Evolutionary conservation across 2,113 vertebrate genomes (phyloP).

Genomic region (Prietella phreatophila): DNA sequence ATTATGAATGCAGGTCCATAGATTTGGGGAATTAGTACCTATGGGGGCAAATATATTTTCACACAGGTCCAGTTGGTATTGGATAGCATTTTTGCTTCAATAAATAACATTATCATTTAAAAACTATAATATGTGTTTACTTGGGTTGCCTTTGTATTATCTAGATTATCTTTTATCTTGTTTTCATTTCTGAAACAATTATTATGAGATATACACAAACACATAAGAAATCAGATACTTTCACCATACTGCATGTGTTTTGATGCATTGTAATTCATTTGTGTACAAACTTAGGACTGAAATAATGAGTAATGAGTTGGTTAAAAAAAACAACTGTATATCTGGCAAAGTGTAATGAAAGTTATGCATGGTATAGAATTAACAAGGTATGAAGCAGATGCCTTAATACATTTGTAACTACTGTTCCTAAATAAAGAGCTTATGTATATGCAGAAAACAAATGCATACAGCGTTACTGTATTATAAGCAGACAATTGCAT

Average conservation of each 20-base stretch:
- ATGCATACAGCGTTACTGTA: neutral
- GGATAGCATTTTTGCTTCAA: no score
- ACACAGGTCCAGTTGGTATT: no score
- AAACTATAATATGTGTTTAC: no score
- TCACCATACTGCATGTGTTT: neutral
- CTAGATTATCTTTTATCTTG: no score
- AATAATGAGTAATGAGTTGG: neutral
- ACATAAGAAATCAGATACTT: no score
- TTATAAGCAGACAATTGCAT: neutral
- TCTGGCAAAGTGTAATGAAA: neutral
- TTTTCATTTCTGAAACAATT: no score
- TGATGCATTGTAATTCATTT: neutral
- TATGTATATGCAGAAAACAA: neutral
- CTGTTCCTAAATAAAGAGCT: neutral
- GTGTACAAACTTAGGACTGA: neutral
- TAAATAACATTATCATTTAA: no score
- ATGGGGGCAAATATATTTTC: no score
- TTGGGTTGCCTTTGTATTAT: no score
- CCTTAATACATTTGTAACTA: neutral
- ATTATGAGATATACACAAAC: no score
- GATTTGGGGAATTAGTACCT: no score
- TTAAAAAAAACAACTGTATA: neutral
- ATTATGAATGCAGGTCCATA: no score
- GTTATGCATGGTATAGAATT: neutral
- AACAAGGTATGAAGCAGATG: neutral